Percentiles rank a stretch among this genome's conserved stretches.
Evolutionary conservation across 2,113 vertebrate genomes (phyloP).

Genomic region (Dissostichus mawsoni): DNA sequence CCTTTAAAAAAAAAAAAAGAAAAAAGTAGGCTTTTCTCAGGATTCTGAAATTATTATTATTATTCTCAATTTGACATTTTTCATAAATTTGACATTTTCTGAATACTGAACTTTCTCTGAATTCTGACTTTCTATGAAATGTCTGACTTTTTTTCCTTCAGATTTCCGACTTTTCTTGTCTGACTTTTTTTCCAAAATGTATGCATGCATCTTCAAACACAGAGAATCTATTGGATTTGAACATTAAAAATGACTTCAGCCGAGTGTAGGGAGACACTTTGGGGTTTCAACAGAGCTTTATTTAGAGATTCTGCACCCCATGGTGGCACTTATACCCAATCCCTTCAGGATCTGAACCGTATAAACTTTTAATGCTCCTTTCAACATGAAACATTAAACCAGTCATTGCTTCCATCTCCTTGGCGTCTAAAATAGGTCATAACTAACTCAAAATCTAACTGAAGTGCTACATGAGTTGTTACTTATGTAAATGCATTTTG

Average conservation of each 20-base stretch:
- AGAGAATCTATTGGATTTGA: slow-evolving; percentile 4
- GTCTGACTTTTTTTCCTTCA: too few relatives aligned
- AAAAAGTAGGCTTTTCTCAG: too few relatives aligned
- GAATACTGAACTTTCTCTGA: too few relatives aligned
- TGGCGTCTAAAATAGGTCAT: neutral
- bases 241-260: neutral
- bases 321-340: slow-evolving; percentile 6
- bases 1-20: too few relatives aligned
- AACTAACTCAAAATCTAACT: neutral
- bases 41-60: too few relatives aligned
- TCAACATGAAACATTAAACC: slow-evolving; percentile 17
- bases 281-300: neutral
- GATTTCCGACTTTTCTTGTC: too few relatives aligned
- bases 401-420: neutral
- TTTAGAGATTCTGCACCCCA: too few relatives aligned
- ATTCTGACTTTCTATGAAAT: too few relatives aligned
- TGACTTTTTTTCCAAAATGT: too few relatives aligned
- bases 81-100: too few relatives aligned
- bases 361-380: slow-evolving; percentile 25
- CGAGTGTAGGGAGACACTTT: neutral
- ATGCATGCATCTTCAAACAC: neutral
- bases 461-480: neutral
- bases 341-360: neutral
- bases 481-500: neutral
- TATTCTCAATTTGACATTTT: too few relatives aligned